phyloP scores from a whole-genome alignment of 2,888 invertebrate species.

The Catocala sponsa region DNA sequence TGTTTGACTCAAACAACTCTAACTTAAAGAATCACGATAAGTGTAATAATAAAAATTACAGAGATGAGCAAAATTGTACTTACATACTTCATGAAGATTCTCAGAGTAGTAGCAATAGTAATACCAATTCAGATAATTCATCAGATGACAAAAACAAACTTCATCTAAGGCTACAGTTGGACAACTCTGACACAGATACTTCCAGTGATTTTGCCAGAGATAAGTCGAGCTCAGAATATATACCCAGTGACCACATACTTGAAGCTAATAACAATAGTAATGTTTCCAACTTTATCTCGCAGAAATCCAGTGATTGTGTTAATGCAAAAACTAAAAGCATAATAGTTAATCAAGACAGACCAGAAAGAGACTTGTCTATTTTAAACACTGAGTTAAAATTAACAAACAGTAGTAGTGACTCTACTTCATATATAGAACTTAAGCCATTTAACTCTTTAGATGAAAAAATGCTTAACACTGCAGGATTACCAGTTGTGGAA shows the following conservation, averaged over 20 bases:
- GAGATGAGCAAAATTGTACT: slow-evolving; percentile 78
- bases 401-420: slow-evolving; percentile 75
- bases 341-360: slow-evolving; percentile 28
- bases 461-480: slow-evolving; percentile 70
- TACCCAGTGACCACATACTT: slow-evolving; percentile 74
- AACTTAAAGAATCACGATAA: slow-evolving; percentile 51
- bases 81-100: slow-evolving; percentile 83
- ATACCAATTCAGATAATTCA: slow-evolving; percentile 81
- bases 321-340: slow-evolving; percentile 40
- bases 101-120: slow-evolving; percentile 71
- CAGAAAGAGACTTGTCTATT: slow-evolving; percentile 28
- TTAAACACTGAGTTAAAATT: slow-evolving; percentile 60
- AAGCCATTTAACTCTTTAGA: slow-evolving; percentile 72
- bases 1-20: slow-evolving; percentile 54
- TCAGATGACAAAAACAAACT: slow-evolving; percentile 83
- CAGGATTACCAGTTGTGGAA: slow-evolving; percentile 64
- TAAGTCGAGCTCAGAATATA: slow-evolving; percentile 80
- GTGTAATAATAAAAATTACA: slow-evolving; percentile 57
- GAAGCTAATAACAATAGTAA: slow-evolving; percentile 47
- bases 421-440: slow-evolving; percentile 80
- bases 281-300: slow-evolving; percentile 13
- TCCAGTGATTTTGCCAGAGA: slow-evolving; percentile 79
- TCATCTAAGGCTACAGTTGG: slow-evolving; percentile 74
- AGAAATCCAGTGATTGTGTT: slow-evolving; percentile 31
- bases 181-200: slow-evolving; percentile 84